A percentile compares a stretch with the other conserved stretches of the same genome.
Evolutionary conservation across 1,140 invertebrate species (phyloP).

Genomic region (Dolichoris vasculosae): DNA sequence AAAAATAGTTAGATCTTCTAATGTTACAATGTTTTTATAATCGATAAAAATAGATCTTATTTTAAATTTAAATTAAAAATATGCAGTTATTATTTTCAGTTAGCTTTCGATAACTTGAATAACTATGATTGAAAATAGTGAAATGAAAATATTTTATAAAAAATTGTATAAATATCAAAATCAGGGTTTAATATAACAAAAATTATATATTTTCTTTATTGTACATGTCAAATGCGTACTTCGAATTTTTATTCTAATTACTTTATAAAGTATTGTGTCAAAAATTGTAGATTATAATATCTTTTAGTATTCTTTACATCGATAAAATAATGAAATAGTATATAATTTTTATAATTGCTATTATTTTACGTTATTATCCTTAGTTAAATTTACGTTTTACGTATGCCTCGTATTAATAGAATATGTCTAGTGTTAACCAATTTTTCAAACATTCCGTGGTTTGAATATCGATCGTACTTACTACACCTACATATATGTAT

Average conservation of each 20-base stretch:
- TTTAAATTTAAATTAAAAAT: no score
- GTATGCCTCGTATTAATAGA: background rate
- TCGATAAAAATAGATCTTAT: no score
- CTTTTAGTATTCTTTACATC: background rate
- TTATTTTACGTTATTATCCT: background rate
- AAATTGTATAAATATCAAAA: conserved; percentile 9
- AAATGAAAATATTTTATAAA: background rate
- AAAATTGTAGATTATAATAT: background rate
- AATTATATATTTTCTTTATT: conserved; percentile 6
- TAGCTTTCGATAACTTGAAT: background rate
- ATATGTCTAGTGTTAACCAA: background rate
- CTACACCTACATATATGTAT: conserved; percentile 3
- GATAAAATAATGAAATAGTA: background rate
- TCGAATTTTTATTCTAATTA: background rate
- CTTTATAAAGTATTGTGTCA: conserved; percentile 5
- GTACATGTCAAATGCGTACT: background rate
- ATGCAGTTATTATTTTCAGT: no score
- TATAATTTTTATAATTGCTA: conserved; percentile 16
- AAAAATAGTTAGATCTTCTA: background rate
- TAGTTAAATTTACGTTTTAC: background rate
- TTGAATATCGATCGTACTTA: conserved; percentile 36
- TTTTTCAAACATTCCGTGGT: conserved; percentile 29
- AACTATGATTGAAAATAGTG: background rate
- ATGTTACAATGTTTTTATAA: background rate
- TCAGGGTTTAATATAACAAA: conserved; percentile 19